Evolutionary conservation across 2,113 vertebrate genomes (phyloP).

Genomic region (Tympanuchus pallidicinctus): DNA sequence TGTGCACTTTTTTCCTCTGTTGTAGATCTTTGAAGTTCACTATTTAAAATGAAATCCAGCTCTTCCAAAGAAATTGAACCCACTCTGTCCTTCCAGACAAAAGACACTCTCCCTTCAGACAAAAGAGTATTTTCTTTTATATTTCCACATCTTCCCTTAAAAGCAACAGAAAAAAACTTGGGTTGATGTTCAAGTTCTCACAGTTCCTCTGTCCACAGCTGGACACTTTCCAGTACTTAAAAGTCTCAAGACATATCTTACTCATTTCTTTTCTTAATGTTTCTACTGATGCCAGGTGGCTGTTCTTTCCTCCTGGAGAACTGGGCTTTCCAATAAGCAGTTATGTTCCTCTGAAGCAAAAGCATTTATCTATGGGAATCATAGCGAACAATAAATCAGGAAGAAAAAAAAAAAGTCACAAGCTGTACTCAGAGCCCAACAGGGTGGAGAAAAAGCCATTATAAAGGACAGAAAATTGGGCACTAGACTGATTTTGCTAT

Average conservation of each 20-base stretch:
- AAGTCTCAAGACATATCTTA: neutral
- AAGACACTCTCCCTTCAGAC: neutral
- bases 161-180: neutral
- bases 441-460: neutral
- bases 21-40: neutral
- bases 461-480: neutral
- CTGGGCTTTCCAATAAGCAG: neutral
- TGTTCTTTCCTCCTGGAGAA: neutral
- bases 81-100: neutral
- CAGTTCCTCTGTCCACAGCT: neutral
- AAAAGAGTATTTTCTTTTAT: neutral
- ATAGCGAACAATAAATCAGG: neutral
- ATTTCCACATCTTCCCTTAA: neutral
- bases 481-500: accelerated
- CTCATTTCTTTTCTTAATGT: neutral
- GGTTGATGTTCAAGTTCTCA: constrained; percentile 43
- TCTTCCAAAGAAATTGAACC: neutral
- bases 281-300: constrained; percentile 24
- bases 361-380: neutral
- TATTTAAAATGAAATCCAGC: neutral
- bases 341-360: neutral
- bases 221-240: constrained; percentile 5
- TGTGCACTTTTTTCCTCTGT: neutral
- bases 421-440: neutral
- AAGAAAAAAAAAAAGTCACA: neutral